Evolutionary conservation across 2,888 invertebrate species (phyloP), one percentile per base, ranked within the genome.

Genomic region (Drosophila prostipennis): DNA sequence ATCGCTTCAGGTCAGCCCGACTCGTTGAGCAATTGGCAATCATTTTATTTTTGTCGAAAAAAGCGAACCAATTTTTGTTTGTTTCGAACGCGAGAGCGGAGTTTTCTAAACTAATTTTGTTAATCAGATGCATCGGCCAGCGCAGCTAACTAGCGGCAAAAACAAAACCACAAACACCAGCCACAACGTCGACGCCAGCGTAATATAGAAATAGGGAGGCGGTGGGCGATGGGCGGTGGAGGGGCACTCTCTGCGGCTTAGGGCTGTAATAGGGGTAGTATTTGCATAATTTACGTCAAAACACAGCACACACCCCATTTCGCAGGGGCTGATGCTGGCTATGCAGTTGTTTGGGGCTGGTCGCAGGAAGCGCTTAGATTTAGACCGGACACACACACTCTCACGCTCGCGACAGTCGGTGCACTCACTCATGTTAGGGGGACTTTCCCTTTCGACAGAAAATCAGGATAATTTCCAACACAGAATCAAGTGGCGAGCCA

Each of bases 81-180:
- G 86, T 89, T 85, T 90, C 90, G 84, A 89, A 89, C 90, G 87
- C 89, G 89, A 80, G 74, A 76, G 84, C 90, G 87, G 90, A 89
- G 89, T 84, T 90, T 90, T 90, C 89, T 90, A 90, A 90, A 90
- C 89, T 90, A 90, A 89, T 90, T 90, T 76, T 81, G 80, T 84
- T 90, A 90, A 90, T 87, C 87, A 89, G 81, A 74, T 77, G 79
- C 70, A 78, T 73, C 82, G 72, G 42, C 58, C 72, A 70, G 70
- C 74, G 75, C 76, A 74, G 77, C 76, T 81, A 85, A 83, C 80
- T 86, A 87, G 79, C 69, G 82, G 74, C 79, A 81, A 77, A 64
- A 72, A 74, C 72, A 74, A 75, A 67, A 60, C 74, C 72, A 71
- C 76, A 74, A 77, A 70, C 74, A 76, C 67, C 73, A 70, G 43